Evolutionary conservation across 2,113 vertebrate species (phyloP).

Genomic region (Heterocephalus glaber): DNA sequence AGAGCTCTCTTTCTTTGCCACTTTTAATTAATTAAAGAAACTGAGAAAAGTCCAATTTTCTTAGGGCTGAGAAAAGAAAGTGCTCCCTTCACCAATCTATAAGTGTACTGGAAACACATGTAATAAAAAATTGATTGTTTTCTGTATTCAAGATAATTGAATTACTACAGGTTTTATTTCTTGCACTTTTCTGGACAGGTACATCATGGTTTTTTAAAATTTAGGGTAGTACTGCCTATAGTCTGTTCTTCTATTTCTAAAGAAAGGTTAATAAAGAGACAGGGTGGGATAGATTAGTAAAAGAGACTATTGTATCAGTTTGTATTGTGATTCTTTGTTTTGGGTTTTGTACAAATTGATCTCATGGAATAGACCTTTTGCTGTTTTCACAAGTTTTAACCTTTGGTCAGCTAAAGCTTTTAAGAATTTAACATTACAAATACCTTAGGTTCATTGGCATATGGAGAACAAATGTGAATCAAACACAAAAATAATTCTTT

Average conservation of each 20-base stretch:
- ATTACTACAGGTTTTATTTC: neutral
- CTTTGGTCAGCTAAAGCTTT: constrained; percentile 74
- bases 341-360: neutral
- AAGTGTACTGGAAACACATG: constrained; percentile 19
- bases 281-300: neutral
- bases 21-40: neutral
- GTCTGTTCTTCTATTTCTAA: neutral
- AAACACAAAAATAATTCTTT: constrained; percentile 82
- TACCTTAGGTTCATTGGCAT: constrained; percentile 84
- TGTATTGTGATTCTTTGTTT: neutral
- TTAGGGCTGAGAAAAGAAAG: constrained; percentile 4
- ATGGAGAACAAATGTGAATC: constrained; percentile 88
- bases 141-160: constrained; percentile 12
- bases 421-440: constrained; percentile 62
- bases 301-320: neutral
- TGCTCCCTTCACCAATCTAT: neutral
- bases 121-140: neutral
- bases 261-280: neutral
- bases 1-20: neutral
- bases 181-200: neutral
- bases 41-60: constrained; percentile 6
- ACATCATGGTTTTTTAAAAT: constrained; percentile 46
- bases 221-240: neutral
- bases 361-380: neutral
- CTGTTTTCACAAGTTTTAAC: constrained; percentile 39